phyloP scores from a whole-genome alignment of 2,888 invertebrate genomes.

The Aelia acuminata region DNA sequence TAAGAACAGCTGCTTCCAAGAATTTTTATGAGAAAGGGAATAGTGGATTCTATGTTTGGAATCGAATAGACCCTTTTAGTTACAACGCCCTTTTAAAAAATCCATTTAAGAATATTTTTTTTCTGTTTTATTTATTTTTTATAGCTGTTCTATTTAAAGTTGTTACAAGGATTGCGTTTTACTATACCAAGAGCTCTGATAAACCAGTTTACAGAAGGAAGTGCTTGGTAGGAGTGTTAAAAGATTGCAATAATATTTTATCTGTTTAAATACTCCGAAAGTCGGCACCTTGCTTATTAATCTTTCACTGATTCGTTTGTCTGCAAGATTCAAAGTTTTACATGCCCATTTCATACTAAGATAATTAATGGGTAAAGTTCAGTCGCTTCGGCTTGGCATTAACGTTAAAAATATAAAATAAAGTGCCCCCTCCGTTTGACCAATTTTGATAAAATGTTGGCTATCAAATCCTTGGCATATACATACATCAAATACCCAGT shows the following conservation, averaged over 20 bases:
- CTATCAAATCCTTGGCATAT: too few relatives aligned
- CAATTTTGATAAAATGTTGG: too few relatives aligned
- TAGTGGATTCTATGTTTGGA: not conserved
- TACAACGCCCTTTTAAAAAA: not conserved
- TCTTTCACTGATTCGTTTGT: too few relatives aligned
- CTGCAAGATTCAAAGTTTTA: too few relatives aligned
- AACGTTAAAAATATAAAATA: too few relatives aligned
- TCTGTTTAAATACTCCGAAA: too few relatives aligned
- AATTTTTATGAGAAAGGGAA: not conserved
- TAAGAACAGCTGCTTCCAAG: not conserved
- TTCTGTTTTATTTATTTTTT: not conserved
- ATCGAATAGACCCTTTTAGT: not conserved
- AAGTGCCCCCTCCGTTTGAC: too few relatives aligned
- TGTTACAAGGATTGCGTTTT: not conserved
- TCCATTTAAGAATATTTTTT: not conserved
- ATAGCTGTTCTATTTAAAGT: not conserved
- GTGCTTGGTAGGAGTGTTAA: not conserved
- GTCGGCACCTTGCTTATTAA: too few relatives aligned
- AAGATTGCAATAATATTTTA: not conserved
- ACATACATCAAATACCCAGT: too few relatives aligned
- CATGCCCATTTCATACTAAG: too few relatives aligned
- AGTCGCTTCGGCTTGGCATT: too few relatives aligned
- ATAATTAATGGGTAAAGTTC: too few relatives aligned
- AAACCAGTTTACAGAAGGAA: not conserved
- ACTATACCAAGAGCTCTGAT: not conserved